These are phyloP conservation scores for Molothrus ater DNA, from an alignment of 2,797 vertebrate species.

Conservation along the genomic window DNA sequence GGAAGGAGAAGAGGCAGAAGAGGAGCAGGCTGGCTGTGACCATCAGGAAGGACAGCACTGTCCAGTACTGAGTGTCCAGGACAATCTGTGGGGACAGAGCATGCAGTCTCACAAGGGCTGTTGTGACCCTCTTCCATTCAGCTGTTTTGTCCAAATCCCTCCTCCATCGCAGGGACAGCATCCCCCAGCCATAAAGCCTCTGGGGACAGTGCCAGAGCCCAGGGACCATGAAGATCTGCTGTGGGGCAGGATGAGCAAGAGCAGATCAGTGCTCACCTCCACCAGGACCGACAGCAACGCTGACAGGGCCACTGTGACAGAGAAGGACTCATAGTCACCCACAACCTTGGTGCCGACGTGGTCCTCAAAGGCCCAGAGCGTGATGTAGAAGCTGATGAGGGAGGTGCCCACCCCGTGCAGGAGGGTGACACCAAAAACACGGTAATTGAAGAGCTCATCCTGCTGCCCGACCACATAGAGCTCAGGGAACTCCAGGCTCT, in stretches of 20 bases:
- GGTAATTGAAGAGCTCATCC: slow-evolving; percentile 81
- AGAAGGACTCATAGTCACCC: slow-evolving; percentile 85
- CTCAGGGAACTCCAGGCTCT: slow-evolving; percentile 81
- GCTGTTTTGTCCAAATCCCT: not conserved
- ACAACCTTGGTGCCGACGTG: not conserved
- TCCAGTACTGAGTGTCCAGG: slow-evolving; percentile 86
- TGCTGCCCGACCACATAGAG: slow-evolving; percentile 82
- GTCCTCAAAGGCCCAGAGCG: slow-evolving; percentile 77
- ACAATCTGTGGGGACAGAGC: slow-evolving; percentile 74
- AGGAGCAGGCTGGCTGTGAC: slow-evolving; percentile 75
- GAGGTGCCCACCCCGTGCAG: slow-evolving; percentile 82
- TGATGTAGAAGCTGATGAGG: slow-evolving; percentile 83
- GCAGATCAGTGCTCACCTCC: slow-evolving; percentile 80
- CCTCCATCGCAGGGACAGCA: not conserved
- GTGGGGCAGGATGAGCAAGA: not conserved
- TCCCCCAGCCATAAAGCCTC: not conserved
- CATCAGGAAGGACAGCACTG: slow-evolving; percentile 70
- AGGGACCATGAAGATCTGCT: not conserved
- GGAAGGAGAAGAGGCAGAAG: slow-evolving; percentile 77
- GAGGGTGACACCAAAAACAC: slow-evolving; percentile 72
- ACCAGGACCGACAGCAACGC: slow-evolving; percentile 75
- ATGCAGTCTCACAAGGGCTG: not conserved
- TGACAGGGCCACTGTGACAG: slow-evolving; percentile 79
- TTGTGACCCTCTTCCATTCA: not conserved
- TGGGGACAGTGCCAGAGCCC: not conserved